Base-by-base conservation (phyloP, 2,888 invertebrate species). In the Cantharis rufa region DNA sequence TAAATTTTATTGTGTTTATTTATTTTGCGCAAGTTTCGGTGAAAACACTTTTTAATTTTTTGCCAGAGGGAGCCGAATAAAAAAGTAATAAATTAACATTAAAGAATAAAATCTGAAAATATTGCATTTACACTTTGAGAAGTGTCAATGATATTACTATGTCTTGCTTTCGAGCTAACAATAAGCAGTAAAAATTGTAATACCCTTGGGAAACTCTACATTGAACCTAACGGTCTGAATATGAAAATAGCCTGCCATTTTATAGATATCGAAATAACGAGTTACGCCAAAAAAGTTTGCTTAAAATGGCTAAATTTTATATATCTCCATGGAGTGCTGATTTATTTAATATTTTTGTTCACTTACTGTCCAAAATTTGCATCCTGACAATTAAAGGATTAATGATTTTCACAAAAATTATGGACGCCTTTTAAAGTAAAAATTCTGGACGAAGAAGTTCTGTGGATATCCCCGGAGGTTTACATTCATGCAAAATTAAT, bases 211-310 rank as follows among this genome's bases (percentile, higher is more conserved):
- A 75, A 66, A 74, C 74, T 69, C 71, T 74, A 72, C 77, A 72
- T 75, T 69, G 77, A 77, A 77, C 74, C 74, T 74, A 77, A 74
- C 77, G 74, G 74, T 16, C 74, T 77, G 78, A 78, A 78, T 78
- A 78, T 74, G 75, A 78, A 74, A 78, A 78, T 78, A 72, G 75
- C 72, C 75, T 75, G 78, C 75, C 75, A 72, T 78, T 75, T 78
- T 78, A 71, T 70, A 75, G 78, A 78, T 78, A 78, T 73, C 75
- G 75, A 78, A 78, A 78, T 78, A 72, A 75, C 75, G 75, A 75
- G 75, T 78, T 78, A 75, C 70, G 78, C 72, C 75, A 78, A 78
- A 75, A 74, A 70, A 66, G 24, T 66, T 66, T 21, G 18, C 64
- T 66, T 66, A 66, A 66, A 66, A 48, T 48, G 48, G n/a, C 48